A percentile compares a stretch with the other conserved stretches of the same genome.
phyloP scores from a whole-genome alignment of 2,797 vertebrate genomes.

The Microtus agrestis region DNA sequence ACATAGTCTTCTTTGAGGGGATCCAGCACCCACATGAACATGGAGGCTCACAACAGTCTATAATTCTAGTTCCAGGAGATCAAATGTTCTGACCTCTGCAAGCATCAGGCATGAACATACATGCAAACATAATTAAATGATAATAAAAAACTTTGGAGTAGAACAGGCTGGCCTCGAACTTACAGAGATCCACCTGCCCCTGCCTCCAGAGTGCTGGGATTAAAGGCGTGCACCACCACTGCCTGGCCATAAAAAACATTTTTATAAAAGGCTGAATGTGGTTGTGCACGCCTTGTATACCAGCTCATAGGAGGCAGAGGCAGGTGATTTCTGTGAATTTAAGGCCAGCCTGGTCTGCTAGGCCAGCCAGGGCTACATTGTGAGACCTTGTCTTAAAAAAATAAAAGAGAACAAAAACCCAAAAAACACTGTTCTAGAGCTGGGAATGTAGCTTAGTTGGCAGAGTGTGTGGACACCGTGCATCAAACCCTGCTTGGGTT shows the following conservation, averaged over 20 bases:
- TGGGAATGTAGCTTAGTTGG: not conserved
- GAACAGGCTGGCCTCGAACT: too few relatives aligned
- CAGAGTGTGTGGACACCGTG: not conserved
- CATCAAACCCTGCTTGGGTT: not conserved
- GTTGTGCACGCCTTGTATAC: not conserved
- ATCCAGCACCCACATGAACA: not conserved
- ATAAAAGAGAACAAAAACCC: not conserved
- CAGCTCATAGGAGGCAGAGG: not conserved
- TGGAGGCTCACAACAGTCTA: not conserved
- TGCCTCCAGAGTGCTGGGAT: too few relatives aligned
- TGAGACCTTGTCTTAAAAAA: not conserved
- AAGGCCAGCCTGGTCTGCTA: not conserved
- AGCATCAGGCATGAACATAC: not conserved
- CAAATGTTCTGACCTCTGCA: not conserved
- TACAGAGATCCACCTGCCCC: too few relatives aligned
- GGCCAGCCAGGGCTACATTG: not conserved
- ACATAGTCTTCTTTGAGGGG: not conserved
- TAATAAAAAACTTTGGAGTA: not conserved
- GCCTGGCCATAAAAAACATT: too few relatives aligned
- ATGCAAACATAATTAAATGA: not conserved
- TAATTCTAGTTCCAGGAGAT: not conserved
- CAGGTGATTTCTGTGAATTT: not conserved
- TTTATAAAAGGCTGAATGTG: not conserved
- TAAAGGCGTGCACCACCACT: too few relatives aligned
- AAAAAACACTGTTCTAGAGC: not conserved